Conservation (phyloP, 1,140 invertebrate species). For the Papilio polytes region DNA sequence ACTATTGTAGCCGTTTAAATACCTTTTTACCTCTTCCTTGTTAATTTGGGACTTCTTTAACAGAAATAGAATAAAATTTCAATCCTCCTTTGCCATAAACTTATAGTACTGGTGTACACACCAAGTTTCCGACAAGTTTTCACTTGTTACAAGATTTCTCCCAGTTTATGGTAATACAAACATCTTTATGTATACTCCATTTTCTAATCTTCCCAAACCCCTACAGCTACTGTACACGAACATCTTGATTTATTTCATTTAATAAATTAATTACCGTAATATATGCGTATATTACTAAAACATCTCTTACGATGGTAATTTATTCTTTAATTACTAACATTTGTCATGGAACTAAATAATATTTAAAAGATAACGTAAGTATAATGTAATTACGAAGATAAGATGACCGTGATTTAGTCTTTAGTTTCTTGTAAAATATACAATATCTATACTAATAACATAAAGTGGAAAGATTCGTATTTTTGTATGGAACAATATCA, state of each 20-base stretch:
- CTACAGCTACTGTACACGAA: neutral
- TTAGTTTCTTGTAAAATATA: neutral
- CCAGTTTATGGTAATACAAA: neutral
- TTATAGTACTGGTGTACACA: too few relatives aligned
- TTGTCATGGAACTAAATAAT: neutral
- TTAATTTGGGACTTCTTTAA: too few relatives aligned
- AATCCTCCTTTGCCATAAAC: too few relatives aligned
- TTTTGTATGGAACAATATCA: too few relatives aligned
- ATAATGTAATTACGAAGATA: neutral
- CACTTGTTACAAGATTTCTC: too few relatives aligned
- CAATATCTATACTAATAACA: too few relatives aligned
- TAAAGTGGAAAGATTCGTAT: too few relatives aligned
- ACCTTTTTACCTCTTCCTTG: too few relatives aligned
- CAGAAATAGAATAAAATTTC: too few relatives aligned
- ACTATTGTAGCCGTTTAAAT: too few relatives aligned
- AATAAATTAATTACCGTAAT: conserved; percentile 15
- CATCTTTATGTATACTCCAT: neutral
- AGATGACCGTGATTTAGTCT: neutral
- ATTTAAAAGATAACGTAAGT: neutral
- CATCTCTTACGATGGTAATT: neutral
- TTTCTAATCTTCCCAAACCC: neutral
- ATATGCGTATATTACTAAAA: conserved; percentile 3
- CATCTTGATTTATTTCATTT: neutral
- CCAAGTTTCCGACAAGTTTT: too few relatives aligned
- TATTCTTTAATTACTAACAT: conserved; percentile 15